A percentile compares a stretch with the other conserved stretches of the same genome.
phyloP scores from a whole-genome alignment of 2,888 invertebrate genomes.

The Glaucopsyche alexis region DNA sequence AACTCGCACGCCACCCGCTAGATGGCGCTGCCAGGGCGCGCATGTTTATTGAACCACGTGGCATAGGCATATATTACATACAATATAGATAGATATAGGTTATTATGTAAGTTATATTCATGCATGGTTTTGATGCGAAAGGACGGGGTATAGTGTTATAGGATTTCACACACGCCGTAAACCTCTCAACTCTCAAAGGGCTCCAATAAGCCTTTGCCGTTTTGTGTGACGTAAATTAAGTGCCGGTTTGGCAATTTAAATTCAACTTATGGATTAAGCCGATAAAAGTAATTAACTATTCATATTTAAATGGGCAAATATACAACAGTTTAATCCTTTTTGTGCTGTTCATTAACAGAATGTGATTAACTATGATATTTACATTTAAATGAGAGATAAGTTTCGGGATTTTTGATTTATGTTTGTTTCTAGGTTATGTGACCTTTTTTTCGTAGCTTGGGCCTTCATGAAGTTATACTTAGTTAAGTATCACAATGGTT shows the following conservation, averaged over 20 bases:
- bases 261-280: not conserved
- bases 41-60: conserved; percentile 74
- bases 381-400: conserved; percentile 9
- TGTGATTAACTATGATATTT: conserved; percentile 1
- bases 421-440: not conserved
- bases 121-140: conserved; percentile 68
- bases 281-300: conserved; percentile 5
- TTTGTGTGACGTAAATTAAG: conserved; percentile 1
- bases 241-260: not conserved
- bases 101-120: conserved; percentile 76
- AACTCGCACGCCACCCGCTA: conserved; percentile 58
- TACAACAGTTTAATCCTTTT: not conserved
- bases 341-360: not conserved
- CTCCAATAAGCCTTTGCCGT: not conserved
- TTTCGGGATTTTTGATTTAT: not conserved
- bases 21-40: conserved; percentile 59
- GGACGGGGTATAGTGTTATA: conserved; percentile 53
- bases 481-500: too few relatives aligned
- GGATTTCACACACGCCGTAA: conserved; percentile 2
- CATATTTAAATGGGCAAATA: not conserved
- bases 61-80: conserved; percentile 40
- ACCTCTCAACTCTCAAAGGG: not conserved
- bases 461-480: too few relatives aligned
- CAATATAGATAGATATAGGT: conserved; percentile 55
- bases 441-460: too few relatives aligned